Base-by-base conservation (phyloP, 2,888 invertebrate species). In the Drosophila aldrichi region DNA sequence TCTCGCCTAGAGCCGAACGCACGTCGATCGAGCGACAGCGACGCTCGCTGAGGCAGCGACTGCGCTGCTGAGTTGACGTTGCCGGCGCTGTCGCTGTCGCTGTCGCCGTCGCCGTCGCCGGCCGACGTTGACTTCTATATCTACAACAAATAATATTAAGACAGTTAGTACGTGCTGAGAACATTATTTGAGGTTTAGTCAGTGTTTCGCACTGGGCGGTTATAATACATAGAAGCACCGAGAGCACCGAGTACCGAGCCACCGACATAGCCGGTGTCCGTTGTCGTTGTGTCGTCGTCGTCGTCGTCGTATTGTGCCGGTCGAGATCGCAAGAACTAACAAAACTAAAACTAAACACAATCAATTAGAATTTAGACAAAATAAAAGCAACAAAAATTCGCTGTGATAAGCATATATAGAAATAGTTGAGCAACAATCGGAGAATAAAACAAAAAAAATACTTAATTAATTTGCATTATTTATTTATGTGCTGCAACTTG, bases 141-240 rank as follows among this genome's bases (percentile, higher is more conserved):
- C 89, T 89, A 90, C 91, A 85, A 90, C 88, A 89, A 90, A 85
- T 84, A 91, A 86, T 90, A 90, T 86, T 88, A 91, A 90, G 90
- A 88, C 90, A 85, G 90, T 91, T 91, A 91, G 92, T 91, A 86
- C 82, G 88, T 84, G 90, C 83, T 84, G 90, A 91, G 92, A 91
- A 91, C 84, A 90, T 90, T 91, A 89, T 83, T 87, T 87, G 89
- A 87, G 89, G 84, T 91, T 90, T 91, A 91, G 91, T 91, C 91
- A 87, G 83, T 85, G 84, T 89, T 89, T 89, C 86, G 89, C 84
- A 78, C 86, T 91, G 85, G 82, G 74, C 83, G 86, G 85, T 89
- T 88, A 85, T 85, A 87, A 87, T 82, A 87, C 86, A 82, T 63
- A 86, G 72, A 86, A 86, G 78, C 64, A 71, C 62, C 55, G 67